Base-by-base conservation (phyloP, 2,797 vertebrate genomes). In the Molossus molossus region DNA sequence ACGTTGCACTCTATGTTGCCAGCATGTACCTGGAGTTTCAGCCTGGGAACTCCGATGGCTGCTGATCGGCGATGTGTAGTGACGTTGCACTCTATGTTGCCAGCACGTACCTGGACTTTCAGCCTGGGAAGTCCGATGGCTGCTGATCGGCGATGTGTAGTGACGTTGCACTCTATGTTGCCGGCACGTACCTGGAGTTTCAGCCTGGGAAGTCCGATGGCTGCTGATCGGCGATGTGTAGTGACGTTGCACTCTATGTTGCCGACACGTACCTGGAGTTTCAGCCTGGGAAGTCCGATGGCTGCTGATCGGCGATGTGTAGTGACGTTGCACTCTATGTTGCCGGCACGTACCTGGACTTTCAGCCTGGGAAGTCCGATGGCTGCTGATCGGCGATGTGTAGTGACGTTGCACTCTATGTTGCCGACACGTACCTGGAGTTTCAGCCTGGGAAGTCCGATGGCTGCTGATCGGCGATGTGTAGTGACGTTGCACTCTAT, bases 131-230 rank as follows among this genome's bases (percentile, higher is more conserved):
- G 33, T 33, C 33, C 33, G n/a, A 33, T 33, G 33, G 33, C 33
- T 33, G 33, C 33, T 33, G 33, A 33, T 33, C 33, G 33, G 33
- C 33, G 33, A 33, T 33, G 33, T 33, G 33, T 33, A 33, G 33
- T 33, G 33, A 33, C 33, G 33, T 33, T 33, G 33, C 3, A 33
- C 33, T 33, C 33, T 33, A 33, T 33, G 33, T 33, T 33, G 96
- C 96, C 97, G 97, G 65, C 76, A 21, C 45, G 95, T 57, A 97
- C 96, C 96, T 96, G 90, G 33, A 33, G 33, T 33, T 33, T 96
- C 96, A 62, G 94, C 92, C 91, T 64, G 60, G 86, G n/a, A 87
- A 93, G 84, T 48, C 91, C 1, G n/a, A 67, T 80, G 60, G 91
- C 93, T 96, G 95, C 95, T 97, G 91, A 97, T 95, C 93, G 92